Conservation (phyloP, 2,797 vertebrate genomes). For the Helarctos malayanus region DNA sequence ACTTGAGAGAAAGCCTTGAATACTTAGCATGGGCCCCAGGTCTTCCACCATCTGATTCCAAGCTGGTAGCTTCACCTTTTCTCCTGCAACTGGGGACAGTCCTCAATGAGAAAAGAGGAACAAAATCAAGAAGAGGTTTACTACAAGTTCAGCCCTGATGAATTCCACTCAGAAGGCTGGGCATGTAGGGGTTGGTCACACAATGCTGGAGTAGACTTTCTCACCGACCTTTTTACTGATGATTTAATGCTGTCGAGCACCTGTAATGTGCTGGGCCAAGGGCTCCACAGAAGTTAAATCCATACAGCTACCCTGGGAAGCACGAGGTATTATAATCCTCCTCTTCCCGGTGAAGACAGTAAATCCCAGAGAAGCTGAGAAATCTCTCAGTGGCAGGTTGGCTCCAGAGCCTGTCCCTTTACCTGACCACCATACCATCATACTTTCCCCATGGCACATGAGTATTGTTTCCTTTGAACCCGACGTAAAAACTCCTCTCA, state of each 20-base stretch:
- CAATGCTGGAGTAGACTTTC: neutral
- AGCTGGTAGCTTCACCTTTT: neutral
- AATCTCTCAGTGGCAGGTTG: neutral
- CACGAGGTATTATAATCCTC: neutral
- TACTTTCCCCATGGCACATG: neutral
- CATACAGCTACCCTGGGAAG: neutral
- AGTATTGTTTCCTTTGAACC: neutral
- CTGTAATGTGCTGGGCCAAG: neutral
- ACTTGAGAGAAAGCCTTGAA: neutral
- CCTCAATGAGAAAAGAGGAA: neutral
- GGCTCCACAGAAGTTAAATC: neutral
- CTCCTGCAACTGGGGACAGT: neutral
- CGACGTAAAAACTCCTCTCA: neutral
- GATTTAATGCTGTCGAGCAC: neutral
- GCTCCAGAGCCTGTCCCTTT: neutral
- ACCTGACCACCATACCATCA: neutral
- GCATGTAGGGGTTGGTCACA: neutral
- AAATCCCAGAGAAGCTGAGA: neutral
- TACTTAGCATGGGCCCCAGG: neutral
- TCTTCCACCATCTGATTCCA: neutral
- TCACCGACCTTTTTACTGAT: neutral
- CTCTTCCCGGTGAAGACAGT: neutral
- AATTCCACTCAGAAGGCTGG: neutral
- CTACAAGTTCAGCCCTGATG: neutral
- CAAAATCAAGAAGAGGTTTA: neutral